Evolutionary conservation across 2,113 vertebrate species (phyloP).

Genomic region (Sapajus apella): DNA sequence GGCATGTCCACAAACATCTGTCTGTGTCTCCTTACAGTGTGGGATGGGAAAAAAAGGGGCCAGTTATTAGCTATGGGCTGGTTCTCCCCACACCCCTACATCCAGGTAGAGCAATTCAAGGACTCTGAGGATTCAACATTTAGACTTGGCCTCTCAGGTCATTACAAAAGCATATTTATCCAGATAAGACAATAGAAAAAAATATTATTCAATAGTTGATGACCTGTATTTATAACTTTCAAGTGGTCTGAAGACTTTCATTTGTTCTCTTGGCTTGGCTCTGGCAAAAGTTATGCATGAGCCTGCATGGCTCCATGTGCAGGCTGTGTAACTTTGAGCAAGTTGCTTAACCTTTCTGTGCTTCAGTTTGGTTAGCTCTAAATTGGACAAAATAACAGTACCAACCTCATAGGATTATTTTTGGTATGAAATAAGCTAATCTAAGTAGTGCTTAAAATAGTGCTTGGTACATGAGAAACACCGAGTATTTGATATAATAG

Average conservation of each 20-base stretch:
- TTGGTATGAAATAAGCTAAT: background rate
- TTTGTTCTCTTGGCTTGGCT: background rate
- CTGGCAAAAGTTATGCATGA: background rate
- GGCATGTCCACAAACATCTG: background rate
- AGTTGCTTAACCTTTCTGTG: background rate
- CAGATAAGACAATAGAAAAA: background rate
- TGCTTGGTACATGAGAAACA: background rate
- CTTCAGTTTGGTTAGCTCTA: background rate
- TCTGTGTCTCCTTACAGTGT: fast-evolving
- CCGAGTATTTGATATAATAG: background rate
- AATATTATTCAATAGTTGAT: background rate
- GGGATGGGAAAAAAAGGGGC: no score
- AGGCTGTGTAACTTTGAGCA: background rate
- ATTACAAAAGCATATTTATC: background rate
- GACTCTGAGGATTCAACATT: background rate
- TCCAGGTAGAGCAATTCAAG: background rate
- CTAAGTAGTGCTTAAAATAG: no score
- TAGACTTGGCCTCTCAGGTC: background rate
- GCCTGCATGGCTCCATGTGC: fast-evolving
- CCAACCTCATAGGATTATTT: background rate
- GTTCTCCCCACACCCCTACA: fast-evolving
- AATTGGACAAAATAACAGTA: background rate
- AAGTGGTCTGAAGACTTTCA: background rate
- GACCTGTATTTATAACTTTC: background rate
- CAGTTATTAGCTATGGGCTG: fast-evolving